Conservation (phyloP, 1,140 invertebrate genomes). For the Riptortus pedestris region DNA sequence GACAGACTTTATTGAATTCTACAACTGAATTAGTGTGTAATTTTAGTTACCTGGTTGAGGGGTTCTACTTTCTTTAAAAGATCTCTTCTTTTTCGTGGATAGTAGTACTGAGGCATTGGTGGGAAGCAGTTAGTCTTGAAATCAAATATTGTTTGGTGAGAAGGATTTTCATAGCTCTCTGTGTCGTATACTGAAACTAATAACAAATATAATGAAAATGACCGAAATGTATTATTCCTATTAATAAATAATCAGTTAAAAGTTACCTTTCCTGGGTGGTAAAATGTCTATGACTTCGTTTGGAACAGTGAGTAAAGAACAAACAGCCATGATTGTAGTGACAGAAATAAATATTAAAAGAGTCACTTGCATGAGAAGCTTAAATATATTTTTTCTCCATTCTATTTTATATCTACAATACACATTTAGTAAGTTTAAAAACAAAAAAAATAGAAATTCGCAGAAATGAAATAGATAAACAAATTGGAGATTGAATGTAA, state of each 20-base stretch:
- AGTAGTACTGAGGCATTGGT: constrained; percentile 26
- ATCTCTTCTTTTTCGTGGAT: constrained; percentile 35
- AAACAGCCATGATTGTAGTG: background rate
- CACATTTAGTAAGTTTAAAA: background rate
- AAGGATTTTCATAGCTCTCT: constrained; percentile 7
- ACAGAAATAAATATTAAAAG: background rate
- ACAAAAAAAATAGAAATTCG: background rate
- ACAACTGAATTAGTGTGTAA: background rate
- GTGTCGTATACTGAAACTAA: background rate
- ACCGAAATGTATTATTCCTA: background rate
- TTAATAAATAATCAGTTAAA: background rate
- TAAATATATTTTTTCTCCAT: background rate
- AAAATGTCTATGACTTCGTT: background rate
- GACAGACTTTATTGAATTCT: background rate
- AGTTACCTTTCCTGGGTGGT: background rate
- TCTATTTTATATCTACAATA: background rate
- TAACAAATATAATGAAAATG: background rate
- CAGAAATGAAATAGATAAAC: background rate
- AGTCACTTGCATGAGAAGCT: background rate
- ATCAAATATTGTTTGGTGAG: constrained; percentile 32
- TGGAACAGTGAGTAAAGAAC: background rate
- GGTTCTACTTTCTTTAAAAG: background rate
- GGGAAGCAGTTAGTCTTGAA: constrained; percentile 37
- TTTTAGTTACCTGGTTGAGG: background rate
- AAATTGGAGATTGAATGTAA: background rate